These are phyloP conservation scores for Melieria omissa DNA, from an alignment of 2,888 invertebrate genomes.

Conservation along the genomic window DNA sequence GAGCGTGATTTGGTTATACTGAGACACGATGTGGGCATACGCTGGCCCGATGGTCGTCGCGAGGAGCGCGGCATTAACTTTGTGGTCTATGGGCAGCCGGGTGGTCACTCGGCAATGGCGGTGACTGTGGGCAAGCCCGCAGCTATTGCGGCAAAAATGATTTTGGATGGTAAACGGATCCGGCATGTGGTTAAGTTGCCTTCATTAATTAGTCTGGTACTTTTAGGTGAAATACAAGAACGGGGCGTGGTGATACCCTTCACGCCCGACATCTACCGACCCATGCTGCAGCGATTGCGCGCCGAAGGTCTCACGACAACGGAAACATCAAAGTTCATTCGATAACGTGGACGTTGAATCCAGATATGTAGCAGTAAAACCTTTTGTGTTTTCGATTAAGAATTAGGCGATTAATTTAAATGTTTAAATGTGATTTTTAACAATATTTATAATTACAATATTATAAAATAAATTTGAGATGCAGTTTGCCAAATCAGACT, in stretches of 20 bases:
- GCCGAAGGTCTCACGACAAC: slow-evolving; percentile 83
- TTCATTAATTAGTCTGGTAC: too few relatives aligned
- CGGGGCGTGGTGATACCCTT: slow-evolving; percentile 94
- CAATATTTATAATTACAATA: too few relatives aligned
- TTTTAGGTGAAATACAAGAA: slow-evolving; percentile 88
- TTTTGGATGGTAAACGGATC: slow-evolving; percentile 77
- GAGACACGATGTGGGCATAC: slow-evolving; percentile 91
- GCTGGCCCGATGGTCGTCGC: slow-evolving; percentile 87
- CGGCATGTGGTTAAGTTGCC: too few relatives aligned
- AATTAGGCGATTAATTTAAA: too few relatives aligned
- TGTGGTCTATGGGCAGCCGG: slow-evolving; percentile 86
- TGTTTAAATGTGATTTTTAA: too few relatives aligned
- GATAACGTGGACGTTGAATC: slow-evolving; percentile 39
- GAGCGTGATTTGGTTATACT: slow-evolving; percentile 96
- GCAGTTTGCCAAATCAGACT: too few relatives aligned
- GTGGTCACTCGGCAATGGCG: slow-evolving; percentile 95
- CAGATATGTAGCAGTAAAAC: too few relatives aligned
- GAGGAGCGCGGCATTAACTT: slow-evolving; percentile 88
- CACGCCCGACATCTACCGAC: slow-evolving; percentile 90
- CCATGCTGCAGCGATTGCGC: slow-evolving; percentile 87
- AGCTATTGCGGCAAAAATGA: slow-evolving; percentile 97
- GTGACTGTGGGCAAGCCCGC: slow-evolving; percentile 92
- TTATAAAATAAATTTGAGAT: too few relatives aligned
- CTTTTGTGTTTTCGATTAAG: too few relatives aligned
- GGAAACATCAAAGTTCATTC: slow-evolving; percentile 72